Percentiles rank a stretch among this genome's conserved stretches.
Conservation (phyloP, 2,113 vertebrate species). For the Chascanopsetta lugubris region DNA sequence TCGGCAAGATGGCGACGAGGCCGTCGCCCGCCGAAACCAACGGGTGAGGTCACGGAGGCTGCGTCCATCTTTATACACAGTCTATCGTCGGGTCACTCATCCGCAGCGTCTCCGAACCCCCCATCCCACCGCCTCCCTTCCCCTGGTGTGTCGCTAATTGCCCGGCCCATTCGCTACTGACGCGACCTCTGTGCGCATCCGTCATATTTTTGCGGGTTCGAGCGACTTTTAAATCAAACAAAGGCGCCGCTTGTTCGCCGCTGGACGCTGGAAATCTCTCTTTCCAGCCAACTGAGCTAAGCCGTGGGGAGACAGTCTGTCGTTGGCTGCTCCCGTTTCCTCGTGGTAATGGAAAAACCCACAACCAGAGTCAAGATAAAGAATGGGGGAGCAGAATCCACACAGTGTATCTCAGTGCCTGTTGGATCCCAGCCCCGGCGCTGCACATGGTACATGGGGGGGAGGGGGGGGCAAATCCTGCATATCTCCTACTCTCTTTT, state of each 20-base stretch:
- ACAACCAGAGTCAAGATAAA: constrained; percentile 57
- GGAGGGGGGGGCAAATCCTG: too few relatives aligned
- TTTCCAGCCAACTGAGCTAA: constrained; percentile 55
- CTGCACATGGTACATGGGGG: too few relatives aligned
- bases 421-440: constrained; percentile 16
- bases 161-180: constrained; percentile 17
- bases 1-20: too few relatives aligned
- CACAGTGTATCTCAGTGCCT: constrained; percentile 44
- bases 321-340: constrained; percentile 54
- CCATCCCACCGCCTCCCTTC: constrained; percentile 2
- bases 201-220: constrained; percentile 35
- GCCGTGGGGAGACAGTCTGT: constrained; percentile 52
- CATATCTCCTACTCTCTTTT: too few relatives aligned
- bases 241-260: constrained; percentile 28
- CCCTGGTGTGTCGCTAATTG: constrained; percentile 22
- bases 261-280: constrained; percentile 40
- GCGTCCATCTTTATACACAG: too few relatives aligned
- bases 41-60: too few relatives aligned
- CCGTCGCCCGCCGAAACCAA: too few relatives aligned
- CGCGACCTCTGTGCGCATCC: constrained; percentile 15
- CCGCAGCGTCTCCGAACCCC: not conserved
- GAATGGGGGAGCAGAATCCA: constrained; percentile 40
- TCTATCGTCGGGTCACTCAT: constrained; percentile 21
- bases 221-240: constrained; percentile 49
- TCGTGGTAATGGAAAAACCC: constrained; percentile 62